These are phyloP conservation scores for Anorthoa munda DNA, from an alignment of 2,888 invertebrate species.

Conservation along the genomic window DNA sequence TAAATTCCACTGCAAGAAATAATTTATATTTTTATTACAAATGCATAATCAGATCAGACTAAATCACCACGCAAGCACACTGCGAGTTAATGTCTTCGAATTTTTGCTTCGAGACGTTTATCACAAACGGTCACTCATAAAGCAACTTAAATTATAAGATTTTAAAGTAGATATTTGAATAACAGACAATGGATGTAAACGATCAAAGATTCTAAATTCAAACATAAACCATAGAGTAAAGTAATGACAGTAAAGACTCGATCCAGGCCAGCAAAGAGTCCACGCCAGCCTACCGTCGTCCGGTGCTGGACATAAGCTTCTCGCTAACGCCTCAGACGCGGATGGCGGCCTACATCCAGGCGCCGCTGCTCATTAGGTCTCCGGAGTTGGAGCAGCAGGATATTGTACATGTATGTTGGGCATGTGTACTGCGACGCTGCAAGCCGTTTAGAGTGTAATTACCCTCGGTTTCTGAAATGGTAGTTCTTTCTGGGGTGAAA, in stretches of 20 bases:
- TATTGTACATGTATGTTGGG: conserved; percentile 47
- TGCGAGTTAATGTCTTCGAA: no score
- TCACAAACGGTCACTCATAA: not conserved
- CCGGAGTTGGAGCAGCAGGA: conserved; percentile 42
- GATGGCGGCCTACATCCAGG: conserved; percentile 30
- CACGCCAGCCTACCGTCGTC: conserved; percentile 23
- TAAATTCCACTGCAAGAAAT: not conserved
- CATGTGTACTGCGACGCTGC: conserved; percentile 28
- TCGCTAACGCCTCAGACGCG: conserved; percentile 22
- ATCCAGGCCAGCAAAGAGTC: conserved; percentile 34
- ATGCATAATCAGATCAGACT: no score
- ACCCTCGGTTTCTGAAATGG: conserved; percentile 1
- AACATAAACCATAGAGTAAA: not conserved
- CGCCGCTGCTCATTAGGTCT: conserved; percentile 29
- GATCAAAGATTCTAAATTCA: conserved; percentile 15
- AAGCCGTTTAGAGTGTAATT: not conserved
- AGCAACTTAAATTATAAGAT: not conserved
- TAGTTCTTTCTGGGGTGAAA: conserved; percentile 4
- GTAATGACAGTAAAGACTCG: conserved; percentile 32
- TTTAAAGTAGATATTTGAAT: not conserved
- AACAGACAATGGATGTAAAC: not conserved
- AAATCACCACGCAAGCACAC: no score
- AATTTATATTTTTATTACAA: no score
- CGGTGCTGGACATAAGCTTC: conserved; percentile 37
- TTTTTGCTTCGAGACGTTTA: no score